Evolutionary conservation across 2,888 invertebrate genomes (phyloP).

Genomic region (Pseudococcus jackbeardsleyi): DNA sequence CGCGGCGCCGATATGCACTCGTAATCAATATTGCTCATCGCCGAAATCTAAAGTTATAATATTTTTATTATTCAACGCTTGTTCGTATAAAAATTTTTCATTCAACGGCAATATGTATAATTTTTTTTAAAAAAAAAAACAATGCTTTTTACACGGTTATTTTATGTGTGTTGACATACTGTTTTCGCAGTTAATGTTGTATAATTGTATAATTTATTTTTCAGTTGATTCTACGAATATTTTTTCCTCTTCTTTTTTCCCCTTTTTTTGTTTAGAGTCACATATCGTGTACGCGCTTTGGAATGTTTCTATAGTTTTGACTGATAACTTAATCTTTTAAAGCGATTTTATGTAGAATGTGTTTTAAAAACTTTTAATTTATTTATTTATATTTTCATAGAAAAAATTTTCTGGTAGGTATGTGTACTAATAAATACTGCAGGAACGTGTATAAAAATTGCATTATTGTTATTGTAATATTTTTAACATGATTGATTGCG

Average conservation of each 20-base stretch:
- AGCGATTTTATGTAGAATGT: slow-evolving; percentile 57
- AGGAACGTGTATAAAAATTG: slow-evolving; percentile 50
- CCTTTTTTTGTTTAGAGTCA: slow-evolving; percentile 20
- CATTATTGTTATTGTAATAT: slow-evolving; percentile 56
- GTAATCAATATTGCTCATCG: slow-evolving; percentile 25
- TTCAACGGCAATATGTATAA: not conserved
- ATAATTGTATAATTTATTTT: slow-evolving; percentile 54
- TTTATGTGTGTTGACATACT: slow-evolving; percentile 55
- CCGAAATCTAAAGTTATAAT: slow-evolving; percentile 29
- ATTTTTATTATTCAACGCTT: slow-evolving; percentile 36
- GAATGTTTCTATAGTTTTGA: slow-evolving; percentile 59
- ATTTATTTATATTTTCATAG: slow-evolving; percentile 53
- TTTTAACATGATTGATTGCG: slow-evolving; percentile 59
- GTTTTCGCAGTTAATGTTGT: slow-evolving; percentile 45
- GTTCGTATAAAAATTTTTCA: slow-evolving; percentile 18
- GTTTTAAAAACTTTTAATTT: slow-evolving; percentile 60
- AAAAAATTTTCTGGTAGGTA: slow-evolving; percentile 54
- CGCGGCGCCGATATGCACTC: slow-evolving; percentile 21
- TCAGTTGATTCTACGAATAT: slow-evolving; percentile 36
- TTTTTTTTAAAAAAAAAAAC: slow-evolving; percentile 41
- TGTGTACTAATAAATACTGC: slow-evolving; percentile 57
- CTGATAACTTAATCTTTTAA: slow-evolving; percentile 49
- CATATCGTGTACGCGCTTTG: slow-evolving; percentile 53
- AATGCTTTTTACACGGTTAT: slow-evolving; percentile 53
- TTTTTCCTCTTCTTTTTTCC: slow-evolving; percentile 15